Evolutionary conservation across 2,113 vertebrate species (phyloP).

Genomic region (Rattus norvegicus): GRCr8 NC_086023.1:170095501-170096000

Average conservation of each 20-base stretch:
- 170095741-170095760: background rate
- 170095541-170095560: too few species aligned
- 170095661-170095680: too few species aligned
- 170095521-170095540: background rate
- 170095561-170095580: too few species aligned
- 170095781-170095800: too few species aligned
- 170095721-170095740: background rate
- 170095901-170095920: background rate
- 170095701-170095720: background rate
- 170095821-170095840: too few species aligned
- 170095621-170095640: background rate
- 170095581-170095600: too few species aligned
- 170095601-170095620: background rate
- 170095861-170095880: background rate
- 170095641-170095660: too few species aligned
- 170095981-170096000: background rate
- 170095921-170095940: background rate
- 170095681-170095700: fast-evolving
- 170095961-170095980: fast-evolving
- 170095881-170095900: background rate
- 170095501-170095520: fast-evolving
- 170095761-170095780: fast-evolving
- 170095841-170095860: background rate
- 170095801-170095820: background rate
- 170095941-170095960: background rate